A percentile compares a stretch with the other conserved stretches of the same genome.
Evolutionary conservation across 2,797 vertebrate genomes (phyloP).

Genomic region (Margarornis squamiger): DNA sequence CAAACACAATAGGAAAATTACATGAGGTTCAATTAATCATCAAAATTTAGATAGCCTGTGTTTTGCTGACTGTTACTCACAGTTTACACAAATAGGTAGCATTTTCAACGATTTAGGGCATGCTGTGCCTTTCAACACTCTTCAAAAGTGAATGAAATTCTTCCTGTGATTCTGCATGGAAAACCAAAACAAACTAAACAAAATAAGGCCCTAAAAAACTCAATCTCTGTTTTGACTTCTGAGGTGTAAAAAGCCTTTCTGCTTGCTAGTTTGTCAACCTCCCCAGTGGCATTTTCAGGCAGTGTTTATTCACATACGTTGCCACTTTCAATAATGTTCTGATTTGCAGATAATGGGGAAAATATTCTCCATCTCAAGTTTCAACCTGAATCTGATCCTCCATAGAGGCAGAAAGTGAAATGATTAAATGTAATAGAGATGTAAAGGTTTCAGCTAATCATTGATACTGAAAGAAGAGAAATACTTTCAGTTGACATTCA

Average conservation of each 20-base stretch:
- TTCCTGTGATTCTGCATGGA: neutral
- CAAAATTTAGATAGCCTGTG: neutral
- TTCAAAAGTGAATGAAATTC: conserved; percentile 23
- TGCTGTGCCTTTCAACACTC: neutral
- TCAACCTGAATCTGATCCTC: conserved; percentile 31
- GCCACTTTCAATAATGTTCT: conserved; percentile 31
- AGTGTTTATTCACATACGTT: conserved; percentile 10
- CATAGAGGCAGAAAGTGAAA: neutral
- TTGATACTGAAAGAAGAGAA: neutral
- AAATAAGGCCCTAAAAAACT: neutral
- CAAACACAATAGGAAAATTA: conserved; percentile 19
- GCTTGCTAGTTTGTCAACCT: conserved; percentile 13
- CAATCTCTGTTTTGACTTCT: conserved; percentile 34
- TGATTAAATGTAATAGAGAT: neutral
- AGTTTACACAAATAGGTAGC: conserved; percentile 28
- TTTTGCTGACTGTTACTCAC: conserved; percentile 32
- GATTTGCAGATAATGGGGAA: conserved; percentile 34
- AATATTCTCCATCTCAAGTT: conserved; percentile 34
- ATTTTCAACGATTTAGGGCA: conserved; percentile 3
- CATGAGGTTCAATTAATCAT: conserved; percentile 25
- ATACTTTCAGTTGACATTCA: conserved; percentile 1
- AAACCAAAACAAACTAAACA: neutral
- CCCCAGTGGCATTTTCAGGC: neutral
- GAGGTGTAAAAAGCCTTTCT: neutral
- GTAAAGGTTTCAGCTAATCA: conserved; percentile 18